Evolutionary conservation across 2,888 invertebrate species (phyloP).

Genomic region (Apamea anceps): DNA sequence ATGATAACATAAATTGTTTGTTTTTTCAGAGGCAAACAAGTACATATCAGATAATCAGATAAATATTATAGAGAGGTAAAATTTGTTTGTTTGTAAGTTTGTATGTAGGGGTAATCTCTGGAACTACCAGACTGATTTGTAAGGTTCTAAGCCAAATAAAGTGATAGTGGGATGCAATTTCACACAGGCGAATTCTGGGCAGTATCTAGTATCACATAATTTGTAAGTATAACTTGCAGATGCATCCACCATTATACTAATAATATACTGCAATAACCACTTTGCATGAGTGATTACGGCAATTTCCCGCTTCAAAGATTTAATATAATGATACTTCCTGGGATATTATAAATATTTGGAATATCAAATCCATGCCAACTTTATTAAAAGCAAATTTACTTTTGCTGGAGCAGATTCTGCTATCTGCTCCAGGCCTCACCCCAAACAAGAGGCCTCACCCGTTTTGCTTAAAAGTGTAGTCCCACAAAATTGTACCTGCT

Average conservation of each 20-base stretch:
- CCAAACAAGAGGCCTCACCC: background rate
- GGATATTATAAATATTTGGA: constrained; percentile 2
- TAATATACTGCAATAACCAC: background rate
- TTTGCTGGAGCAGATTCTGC: background rate
- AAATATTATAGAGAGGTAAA: no score
- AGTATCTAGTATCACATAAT: background rate
- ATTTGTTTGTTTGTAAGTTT: no score
- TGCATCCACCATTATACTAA: background rate
- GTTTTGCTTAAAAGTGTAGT: background rate
- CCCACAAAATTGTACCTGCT: background rate
- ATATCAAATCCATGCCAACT: constrained; percentile 9
- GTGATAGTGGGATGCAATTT: no score
- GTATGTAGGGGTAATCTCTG: no score
- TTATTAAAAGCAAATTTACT: background rate
- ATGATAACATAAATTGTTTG: background rate
- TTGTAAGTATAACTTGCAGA: background rate
- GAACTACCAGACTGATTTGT: no score
- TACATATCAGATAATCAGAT: background rate
- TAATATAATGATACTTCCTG: background rate
- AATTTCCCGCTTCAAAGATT: constrained; percentile 7
- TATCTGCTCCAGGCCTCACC: no score
- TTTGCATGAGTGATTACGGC: constrained; percentile 3
- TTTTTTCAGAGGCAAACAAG: background rate
- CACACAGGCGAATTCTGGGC: no score
- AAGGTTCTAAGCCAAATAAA: no score